Percentiles rank a stretch among this genome's conserved stretches.
phyloP scores from a whole-genome alignment of 2,797 vertebrate species.

The Prionace glauca region DNA sequence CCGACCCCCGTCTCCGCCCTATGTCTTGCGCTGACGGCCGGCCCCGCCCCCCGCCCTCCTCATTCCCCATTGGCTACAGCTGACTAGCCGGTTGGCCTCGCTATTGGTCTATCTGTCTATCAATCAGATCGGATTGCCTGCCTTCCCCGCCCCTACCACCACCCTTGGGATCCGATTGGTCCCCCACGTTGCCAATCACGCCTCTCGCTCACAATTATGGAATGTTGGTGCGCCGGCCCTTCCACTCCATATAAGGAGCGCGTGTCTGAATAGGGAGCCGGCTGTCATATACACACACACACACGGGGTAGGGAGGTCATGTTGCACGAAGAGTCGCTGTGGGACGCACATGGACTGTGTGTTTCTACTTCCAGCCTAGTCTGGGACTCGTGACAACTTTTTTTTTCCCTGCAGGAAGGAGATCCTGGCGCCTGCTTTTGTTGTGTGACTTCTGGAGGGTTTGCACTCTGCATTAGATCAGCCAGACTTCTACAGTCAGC shows the following conservation, averaged over 20 bases:
- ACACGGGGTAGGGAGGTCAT: not conserved
- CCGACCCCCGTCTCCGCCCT: too few species aligned
- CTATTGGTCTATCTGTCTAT: too few species aligned
- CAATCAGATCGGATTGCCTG: too few species aligned
- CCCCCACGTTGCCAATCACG: not conserved
- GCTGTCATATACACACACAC: too few species aligned
- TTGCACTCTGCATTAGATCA: too few species aligned
- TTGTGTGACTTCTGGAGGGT: not conserved
- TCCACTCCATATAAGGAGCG: conserved; percentile 7
- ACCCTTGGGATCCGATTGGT: not conserved
- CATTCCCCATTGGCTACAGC: too few species aligned
- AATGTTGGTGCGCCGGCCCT: not conserved
- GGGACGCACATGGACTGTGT: not conserved
- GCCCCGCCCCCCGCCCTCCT: too few species aligned
- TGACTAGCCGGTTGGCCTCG: too few species aligned
- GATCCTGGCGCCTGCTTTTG: not conserved
- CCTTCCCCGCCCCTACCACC: too few species aligned
- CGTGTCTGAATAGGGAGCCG: not conserved
- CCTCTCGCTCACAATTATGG: not conserved
- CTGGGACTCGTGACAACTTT: not conserved
- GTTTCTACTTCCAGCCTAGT: not conserved
- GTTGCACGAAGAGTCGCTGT: not conserved
- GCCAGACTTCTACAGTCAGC: too few species aligned
- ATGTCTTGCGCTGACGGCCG: too few species aligned
- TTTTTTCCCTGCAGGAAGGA: not conserved